Percentiles rank a stretch among this genome's conserved stretches.
Conservation (phyloP, 1,140 invertebrate genomes). For the Chironomus tepperi region DNA sequence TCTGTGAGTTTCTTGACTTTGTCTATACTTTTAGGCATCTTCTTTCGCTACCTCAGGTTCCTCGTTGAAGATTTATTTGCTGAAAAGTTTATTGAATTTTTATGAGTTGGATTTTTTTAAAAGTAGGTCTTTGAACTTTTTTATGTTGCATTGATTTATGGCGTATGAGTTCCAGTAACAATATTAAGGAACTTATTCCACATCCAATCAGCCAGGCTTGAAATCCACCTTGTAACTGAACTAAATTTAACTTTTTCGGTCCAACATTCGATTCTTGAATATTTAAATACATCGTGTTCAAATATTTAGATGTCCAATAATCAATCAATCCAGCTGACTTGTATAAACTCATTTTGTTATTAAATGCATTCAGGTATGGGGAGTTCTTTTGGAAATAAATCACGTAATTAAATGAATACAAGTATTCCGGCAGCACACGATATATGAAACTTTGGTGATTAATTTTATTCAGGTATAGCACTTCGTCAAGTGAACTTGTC, state of each 20-base stretch:
- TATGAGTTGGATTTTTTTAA: no score
- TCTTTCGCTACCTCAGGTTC: neutral
- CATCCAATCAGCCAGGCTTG: neutral
- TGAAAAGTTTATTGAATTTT: no score
- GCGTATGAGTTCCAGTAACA: neutral
- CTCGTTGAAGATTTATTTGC: neutral
- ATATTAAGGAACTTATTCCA: neutral
- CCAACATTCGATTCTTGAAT: neutral
- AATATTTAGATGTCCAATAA: neutral
- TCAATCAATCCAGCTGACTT: neutral
- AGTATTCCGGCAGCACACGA: neutral
- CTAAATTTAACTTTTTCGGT: neutral
- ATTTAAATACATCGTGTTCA: neutral
- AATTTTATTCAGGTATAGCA: neutral
- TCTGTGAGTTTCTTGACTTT: no score
- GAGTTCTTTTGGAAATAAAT: constrained; percentile 5
- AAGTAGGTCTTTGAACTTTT: no score
- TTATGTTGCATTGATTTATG: neutral
- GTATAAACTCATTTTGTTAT: neutral
- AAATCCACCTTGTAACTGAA: neutral
- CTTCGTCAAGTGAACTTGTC: neutral
- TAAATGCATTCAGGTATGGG: neutral
- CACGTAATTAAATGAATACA: neutral
- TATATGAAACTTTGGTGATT: neutral
- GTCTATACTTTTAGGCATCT: no score